phyloP scores from a whole-genome alignment of 2,113 vertebrate genomes.

The Odocoileus virginianus region DNA sequence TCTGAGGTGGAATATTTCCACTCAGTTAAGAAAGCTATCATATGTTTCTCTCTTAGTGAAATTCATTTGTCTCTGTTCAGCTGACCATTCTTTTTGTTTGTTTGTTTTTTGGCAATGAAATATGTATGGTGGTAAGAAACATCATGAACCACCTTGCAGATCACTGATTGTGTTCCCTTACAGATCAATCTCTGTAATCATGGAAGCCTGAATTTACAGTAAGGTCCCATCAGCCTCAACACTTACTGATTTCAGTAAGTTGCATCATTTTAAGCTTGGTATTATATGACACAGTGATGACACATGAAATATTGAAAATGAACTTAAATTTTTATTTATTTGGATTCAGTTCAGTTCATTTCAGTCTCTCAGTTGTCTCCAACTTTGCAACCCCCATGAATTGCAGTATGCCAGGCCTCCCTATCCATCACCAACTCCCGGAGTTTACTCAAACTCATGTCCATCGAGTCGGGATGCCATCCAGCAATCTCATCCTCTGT shows the following conservation, averaged over 20 bases:
- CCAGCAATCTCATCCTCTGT: too few species aligned
- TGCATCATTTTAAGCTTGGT: background rate
- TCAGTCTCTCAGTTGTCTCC: too few species aligned
- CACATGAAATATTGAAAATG: background rate
- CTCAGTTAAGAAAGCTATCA: background rate
- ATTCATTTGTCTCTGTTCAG: background rate
- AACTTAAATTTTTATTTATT: background rate
- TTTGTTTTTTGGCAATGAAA: background rate
- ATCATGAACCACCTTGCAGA: background rate
- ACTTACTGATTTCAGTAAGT: background rate
- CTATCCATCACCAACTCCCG: too few species aligned
- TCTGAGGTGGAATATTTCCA: background rate
- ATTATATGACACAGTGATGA: background rate
- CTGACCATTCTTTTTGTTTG: background rate
- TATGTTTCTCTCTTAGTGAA: background rate
- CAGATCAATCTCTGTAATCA: background rate
- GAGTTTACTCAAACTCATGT: too few species aligned
- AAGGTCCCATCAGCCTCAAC: background rate
- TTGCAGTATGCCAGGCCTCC: too few species aligned
- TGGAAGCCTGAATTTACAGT: background rate
- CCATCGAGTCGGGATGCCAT: too few species aligned
- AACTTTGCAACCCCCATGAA: too few species aligned
- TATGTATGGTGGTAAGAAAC: background rate
- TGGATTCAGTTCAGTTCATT: background rate
- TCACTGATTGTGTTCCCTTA: accelerated